Evolutionary conservation across 2,888 invertebrate species (phyloP), one percentile per base, ranked within the genome.

Genomic region (Galerucella calmariensis): DNA sequence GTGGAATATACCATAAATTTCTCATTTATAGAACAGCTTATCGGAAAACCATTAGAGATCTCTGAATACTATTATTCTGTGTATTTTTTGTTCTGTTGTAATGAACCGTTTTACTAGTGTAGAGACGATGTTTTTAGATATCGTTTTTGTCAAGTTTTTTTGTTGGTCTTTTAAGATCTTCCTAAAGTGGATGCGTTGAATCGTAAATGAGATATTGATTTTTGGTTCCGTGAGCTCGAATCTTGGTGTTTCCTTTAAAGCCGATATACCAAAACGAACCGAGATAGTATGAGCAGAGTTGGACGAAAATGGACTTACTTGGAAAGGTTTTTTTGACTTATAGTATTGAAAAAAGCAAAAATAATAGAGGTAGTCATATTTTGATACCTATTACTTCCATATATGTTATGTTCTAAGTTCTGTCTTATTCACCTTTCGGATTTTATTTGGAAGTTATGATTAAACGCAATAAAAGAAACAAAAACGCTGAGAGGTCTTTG

Each of bases 151-250:
- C 10, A 9, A 10, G 20, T 14, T n/a, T 56, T 56, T 65, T 46
- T 16, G 63, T 44, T 16, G 53, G 35, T 5, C 35, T 14, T 41
- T 63, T 63, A 16, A 63, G 16, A 63, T 16, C 44, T 63, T 44
- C 44, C 16, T 44, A 11, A 16, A 63, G 63, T 63, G 63, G n/a
- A 9, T 35, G 44, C 44, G 63, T 63, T 41, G 63, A 63, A 63
- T 63, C 44, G 63, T 44, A 41, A 63, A 63, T 63, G 16, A 63
- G 41, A 11, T 63, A 63, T 63, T 63, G 63, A 63, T 63, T 63
- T 63, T 63, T 16, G 35, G 14, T 16, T 53, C 4, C 27, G 41
- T 6, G 44, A 41, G 16, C 44, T 16, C 9, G 41, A 63, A 63
- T 63, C 63, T 63, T 44, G 1, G n/a, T 41, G 2, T 9, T 44